Conservation (phyloP, 2,888 invertebrate genomes). For the Cheilosia urbana region DNA sequence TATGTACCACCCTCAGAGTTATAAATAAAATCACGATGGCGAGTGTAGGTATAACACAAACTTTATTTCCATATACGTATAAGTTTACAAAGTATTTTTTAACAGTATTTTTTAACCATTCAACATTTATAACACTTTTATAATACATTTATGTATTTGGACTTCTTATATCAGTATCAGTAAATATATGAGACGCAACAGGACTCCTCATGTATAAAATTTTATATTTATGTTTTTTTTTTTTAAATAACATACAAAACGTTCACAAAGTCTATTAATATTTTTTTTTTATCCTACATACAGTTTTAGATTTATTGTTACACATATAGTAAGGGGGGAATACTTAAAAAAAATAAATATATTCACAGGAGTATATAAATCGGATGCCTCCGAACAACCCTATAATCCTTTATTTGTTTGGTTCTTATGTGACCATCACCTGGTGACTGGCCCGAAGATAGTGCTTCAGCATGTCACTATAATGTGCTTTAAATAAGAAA, state of each 20-base stretch:
- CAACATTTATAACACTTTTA: conserved; percentile 73
- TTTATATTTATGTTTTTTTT: conserved; percentile 56
- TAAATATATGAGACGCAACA: conserved; percentile 76
- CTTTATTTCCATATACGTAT: conserved; percentile 69
- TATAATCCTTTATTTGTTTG: conserved; percentile 50
- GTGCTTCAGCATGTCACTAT: conserved; percentile 81
- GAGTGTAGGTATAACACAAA: conserved; percentile 64
- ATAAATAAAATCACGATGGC: neutral
- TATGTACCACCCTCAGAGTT: too few relatives aligned
- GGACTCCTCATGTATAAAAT: conserved; percentile 76
- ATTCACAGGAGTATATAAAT: conserved; percentile 39
- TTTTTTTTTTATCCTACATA: conserved; percentile 55
- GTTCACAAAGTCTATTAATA: conserved; percentile 60
- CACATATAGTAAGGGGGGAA: conserved; percentile 56
- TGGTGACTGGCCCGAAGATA: conserved; percentile 46
- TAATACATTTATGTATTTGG: conserved; percentile 72
- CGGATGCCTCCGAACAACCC: conserved; percentile 42
- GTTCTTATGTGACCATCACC: conserved; percentile 64
- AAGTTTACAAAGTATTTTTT: conserved; percentile 65
- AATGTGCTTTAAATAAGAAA: conserved; percentile 85
- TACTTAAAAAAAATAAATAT: conserved; percentile 36
- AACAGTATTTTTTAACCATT: conserved; percentile 73
- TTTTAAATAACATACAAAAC: conserved; percentile 75
- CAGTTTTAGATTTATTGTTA: conserved; percentile 66
- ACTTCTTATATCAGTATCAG: conserved; percentile 69